Evolutionary conservation across 1,140 invertebrate genomes (phyloP).

Genomic region (Heliconius eleuchia): DNA sequence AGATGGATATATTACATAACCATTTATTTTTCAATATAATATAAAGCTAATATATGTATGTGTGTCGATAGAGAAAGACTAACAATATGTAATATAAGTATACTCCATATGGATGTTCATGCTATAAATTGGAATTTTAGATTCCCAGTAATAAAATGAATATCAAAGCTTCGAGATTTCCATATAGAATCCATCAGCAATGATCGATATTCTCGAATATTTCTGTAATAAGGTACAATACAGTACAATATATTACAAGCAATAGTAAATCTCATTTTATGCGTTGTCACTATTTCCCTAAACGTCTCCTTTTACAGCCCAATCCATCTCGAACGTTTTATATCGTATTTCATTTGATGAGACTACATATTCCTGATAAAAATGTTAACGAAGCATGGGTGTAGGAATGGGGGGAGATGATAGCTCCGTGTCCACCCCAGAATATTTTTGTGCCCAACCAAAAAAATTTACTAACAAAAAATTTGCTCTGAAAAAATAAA

Average conservation of each 20-base stretch:
- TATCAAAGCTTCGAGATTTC: slow-evolving; percentile 1
- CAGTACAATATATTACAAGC: neutral
- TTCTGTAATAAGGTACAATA: neutral
- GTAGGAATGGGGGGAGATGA: no score
- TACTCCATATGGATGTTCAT: neutral
- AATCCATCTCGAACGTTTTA: slow-evolving; percentile 7
- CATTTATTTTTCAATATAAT: no score
- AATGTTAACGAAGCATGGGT: neutral
- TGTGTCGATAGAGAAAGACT: no score
- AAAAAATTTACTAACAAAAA: no score
- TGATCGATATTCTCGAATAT: neutral
- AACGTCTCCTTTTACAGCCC: slow-evolving; percentile 11
- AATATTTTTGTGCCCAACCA: no score
- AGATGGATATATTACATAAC: no score
- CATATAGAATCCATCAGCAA: neutral
- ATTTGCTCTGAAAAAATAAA: no score
- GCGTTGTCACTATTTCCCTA: slow-evolving; percentile 12
- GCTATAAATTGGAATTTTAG: neutral
- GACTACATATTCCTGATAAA: neutral
- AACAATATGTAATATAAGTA: neutral
- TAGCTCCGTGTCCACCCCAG: no score
- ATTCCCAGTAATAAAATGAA: neutral
- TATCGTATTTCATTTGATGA: slow-evolving; percentile 2
- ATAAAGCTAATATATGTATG: no score
- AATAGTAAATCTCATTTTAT: slow-evolving; percentile 20